These are phyloP conservation scores for Amphiprion clarkii DNA, from an alignment of 2,797 vertebrate species.

Conservation along the genomic window DNA sequence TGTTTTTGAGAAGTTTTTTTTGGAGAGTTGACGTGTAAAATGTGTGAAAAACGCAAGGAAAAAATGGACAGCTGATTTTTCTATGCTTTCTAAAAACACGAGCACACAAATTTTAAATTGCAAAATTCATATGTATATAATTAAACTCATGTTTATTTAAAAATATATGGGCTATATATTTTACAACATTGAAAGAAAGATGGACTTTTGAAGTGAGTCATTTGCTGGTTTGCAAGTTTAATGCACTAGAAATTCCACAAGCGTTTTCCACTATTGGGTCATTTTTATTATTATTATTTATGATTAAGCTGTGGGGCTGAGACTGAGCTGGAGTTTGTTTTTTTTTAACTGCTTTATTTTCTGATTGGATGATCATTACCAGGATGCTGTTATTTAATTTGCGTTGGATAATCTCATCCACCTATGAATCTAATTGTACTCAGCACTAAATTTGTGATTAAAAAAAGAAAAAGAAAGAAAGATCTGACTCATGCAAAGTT, in stretches of 20 bases:
- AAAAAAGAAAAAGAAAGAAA: constrained; percentile 5
- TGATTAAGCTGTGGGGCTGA: not conserved
- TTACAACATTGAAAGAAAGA: constrained; percentile 16
- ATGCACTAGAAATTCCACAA: constrained; percentile 21
- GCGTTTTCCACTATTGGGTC: not conserved
- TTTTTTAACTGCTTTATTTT: constrained; percentile 5
- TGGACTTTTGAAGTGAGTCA: constrained; percentile 6
- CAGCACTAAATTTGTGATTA: constrained; percentile 38
- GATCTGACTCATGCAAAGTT: constrained; percentile 37
- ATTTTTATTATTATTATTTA: constrained; percentile 3
- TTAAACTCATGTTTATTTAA: not conserved
- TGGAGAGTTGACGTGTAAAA: constrained; percentile 6
- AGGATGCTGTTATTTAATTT: constrained; percentile 30
- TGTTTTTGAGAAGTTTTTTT: not conserved
- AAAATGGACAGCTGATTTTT: constrained; percentile 2
- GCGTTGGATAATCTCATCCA: constrained; percentile 50
- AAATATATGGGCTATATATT: constrained; percentile 2
- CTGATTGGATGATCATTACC: constrained; percentile 7
- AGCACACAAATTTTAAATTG: constrained; percentile 25
- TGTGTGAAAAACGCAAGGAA: constrained; percentile 12
- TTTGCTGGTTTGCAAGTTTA: constrained; percentile 13
- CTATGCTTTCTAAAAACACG: constrained; percentile 4
- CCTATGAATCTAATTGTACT: constrained; percentile 46
- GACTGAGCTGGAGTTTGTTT: not conserved
- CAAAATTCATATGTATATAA: constrained; percentile 25